A percentile compares a stretch with the other conserved stretches of the same genome.
Conservation (phyloP, 2,113 vertebrate genomes). For the Dermatemys mawii region DNA sequence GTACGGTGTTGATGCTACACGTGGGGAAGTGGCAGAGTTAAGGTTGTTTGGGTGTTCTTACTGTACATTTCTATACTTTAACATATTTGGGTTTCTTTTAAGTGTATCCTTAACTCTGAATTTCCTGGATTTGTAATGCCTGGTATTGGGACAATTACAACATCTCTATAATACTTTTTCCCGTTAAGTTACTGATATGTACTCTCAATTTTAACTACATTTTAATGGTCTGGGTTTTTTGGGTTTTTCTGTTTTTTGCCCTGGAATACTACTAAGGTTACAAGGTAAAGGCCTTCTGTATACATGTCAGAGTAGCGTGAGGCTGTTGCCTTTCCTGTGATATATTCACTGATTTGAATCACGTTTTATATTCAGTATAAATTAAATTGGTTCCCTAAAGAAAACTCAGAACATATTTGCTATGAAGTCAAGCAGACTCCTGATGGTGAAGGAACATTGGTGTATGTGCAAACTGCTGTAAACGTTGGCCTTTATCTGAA, state of each 20-base stretch:
- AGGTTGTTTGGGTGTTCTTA: not conserved
- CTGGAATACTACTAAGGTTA: not conserved
- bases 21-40: not conserved
- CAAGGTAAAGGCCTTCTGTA: not conserved
- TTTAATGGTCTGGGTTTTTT: not conserved
- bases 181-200: not conserved
- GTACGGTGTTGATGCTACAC: not conserved
- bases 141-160: not conserved
- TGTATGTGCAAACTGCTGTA: not conserved
- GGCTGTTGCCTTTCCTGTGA: not conserved
- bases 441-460: not conserved
- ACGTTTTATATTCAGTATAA: constrained; percentile 26
- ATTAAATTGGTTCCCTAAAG: not conserved
- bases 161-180: not conserved
- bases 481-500: constrained; percentile 2
- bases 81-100: not conserved
- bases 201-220: not conserved
- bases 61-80: not conserved
- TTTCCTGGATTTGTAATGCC: not conserved
- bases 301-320: not conserved
- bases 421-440: not conserved
- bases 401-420: not conserved
- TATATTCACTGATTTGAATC: not conserved
- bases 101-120: not conserved
- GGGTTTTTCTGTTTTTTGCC: not conserved